These are phyloP conservation scores for Pao palembangensis DNA, from an alignment of 2,113 vertebrate species.

Conservation along the genomic window DNA sequence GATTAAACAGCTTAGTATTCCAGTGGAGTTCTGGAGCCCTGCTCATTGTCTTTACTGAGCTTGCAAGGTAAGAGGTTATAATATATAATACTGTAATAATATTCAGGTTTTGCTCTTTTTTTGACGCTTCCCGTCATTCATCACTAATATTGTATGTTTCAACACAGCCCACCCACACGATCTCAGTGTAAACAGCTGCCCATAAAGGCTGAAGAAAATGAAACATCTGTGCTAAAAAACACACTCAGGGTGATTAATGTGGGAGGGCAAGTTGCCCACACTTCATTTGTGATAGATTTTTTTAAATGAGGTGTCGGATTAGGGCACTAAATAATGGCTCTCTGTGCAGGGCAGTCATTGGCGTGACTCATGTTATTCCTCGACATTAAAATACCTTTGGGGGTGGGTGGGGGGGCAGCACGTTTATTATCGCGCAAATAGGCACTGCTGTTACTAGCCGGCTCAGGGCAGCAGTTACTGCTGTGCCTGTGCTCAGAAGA, in stretches of 20 bases:
- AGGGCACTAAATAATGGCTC: constrained; percentile 21
- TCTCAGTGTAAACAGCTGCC: constrained; percentile 20
- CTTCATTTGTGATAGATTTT: constrained; percentile 42
- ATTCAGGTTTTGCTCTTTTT: no score
- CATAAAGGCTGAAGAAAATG: constrained; percentile 15
- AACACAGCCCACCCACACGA: background rate
- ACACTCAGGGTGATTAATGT: constrained; percentile 33
- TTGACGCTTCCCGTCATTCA: background rate
- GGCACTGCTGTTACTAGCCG: constrained; percentile 3
- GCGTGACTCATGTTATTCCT: no score
- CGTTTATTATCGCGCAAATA: no score
- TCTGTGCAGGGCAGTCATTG: constrained; percentile 1
- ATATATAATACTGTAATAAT: no score
- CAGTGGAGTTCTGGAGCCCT: no score
- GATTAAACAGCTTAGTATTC: no score
- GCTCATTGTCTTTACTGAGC: no score
- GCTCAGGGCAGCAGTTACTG: constrained; percentile 28
- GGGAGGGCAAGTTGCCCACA: constrained; percentile 45
- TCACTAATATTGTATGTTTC: background rate
- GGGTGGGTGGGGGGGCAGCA: no score
- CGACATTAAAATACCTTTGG: constrained; percentile 12
- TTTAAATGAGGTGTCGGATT: constrained; percentile 16
- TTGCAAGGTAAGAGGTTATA: no score
- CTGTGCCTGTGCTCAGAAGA: constrained; percentile 37
- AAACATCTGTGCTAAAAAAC: constrained; percentile 31